Base-by-base conservation (phyloP, 2,797 vertebrate species). In the Periophthalmus magnuspinnatus region DNA sequence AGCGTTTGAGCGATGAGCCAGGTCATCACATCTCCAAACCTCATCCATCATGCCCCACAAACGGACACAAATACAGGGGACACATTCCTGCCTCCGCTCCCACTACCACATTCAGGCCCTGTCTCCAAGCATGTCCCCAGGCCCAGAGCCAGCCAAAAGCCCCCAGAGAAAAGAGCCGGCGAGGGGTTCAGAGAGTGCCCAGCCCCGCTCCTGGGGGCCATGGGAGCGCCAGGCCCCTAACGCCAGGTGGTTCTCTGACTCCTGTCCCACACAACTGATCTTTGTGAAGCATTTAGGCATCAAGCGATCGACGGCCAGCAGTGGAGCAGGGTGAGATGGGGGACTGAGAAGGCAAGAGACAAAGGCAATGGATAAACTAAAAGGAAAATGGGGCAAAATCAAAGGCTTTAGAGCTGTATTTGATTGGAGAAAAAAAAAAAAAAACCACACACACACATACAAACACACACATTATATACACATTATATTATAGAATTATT, bases 1-100 rank as follows among this genome's bases (percentile, higher is more conserved):
- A 94, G 91, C 84, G 80, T 89, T 93, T 94, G 94, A 94, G 93
- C 91, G 93, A 94, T 94, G 93, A 94, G 92, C 89, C 89, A 88
- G 93, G 93, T 94, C 93, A 94, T 93, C 91, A 87, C 92, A 93
- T 93, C 92, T 90, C 91, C 89, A 91, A 87, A 90, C 89, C 93
- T 94, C 93, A 94, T 94, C 94, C 93, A 94, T 94, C 94, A 94
- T 93, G 92, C 79, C 85, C 84, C 89, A 92, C 90, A 91, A 93
- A 93, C 70, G 80, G 84, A 86, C 89, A 89, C 91, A 91, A 91
- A 93, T 91, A 90, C 90, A 92, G 89, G 90, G 84, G 89, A 89
- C 88, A 90, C 91, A 92, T 93, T 90, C 90, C 90, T 92, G 89
- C 88, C 90, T 91, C 83, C 58, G 88, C 90, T 89, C 91, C 89